These are phyloP conservation scores for Sympetrum striolatum DNA, from an alignment of 2,888 invertebrate genomes.

Conservation along the genomic window DNA sequence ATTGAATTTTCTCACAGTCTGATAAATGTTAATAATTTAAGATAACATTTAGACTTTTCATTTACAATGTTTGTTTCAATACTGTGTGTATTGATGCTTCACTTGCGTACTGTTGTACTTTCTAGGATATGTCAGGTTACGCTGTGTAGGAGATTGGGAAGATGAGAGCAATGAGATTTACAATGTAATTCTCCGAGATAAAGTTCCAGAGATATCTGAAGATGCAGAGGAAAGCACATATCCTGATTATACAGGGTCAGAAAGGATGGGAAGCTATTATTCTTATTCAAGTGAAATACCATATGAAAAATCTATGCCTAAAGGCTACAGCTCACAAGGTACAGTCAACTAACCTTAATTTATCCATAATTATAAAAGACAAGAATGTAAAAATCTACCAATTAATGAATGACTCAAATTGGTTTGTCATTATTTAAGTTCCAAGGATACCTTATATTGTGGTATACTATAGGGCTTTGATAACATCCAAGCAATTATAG, in stretches of 20 bases:
- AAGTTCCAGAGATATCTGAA: neutral
- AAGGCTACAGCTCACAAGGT: slow-evolving; percentile 5
- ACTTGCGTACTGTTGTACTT: neutral
- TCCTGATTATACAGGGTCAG: slow-evolving; percentile 10
- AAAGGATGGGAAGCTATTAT: neutral
- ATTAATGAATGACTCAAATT: too few species aligned
- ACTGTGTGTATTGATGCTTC: neutral
- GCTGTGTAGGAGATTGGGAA: slow-evolving; percentile 11
- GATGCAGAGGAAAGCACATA: neutral
- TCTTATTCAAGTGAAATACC: neutral
- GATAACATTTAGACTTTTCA: too few species aligned
- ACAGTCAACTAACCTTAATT: neutral
- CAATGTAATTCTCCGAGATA: neutral
- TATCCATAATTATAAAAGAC: neutral
- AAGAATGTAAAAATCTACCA: too few species aligned
- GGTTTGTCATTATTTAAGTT: too few species aligned
- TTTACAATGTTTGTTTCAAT: neutral
- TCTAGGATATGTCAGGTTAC: neutral
- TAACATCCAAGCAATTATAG: too few species aligned
- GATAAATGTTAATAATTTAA: too few species aligned
- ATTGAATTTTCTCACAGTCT: too few species aligned
- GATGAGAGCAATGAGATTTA: neutral
- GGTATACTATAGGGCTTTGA: too few species aligned
- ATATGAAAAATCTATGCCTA: slow-evolving; percentile 4
- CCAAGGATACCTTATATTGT: too few species aligned